Evolutionary conservation across 2,797 vertebrate species (phyloP).

Genomic region (Pelodytes ibericus): DNA sequence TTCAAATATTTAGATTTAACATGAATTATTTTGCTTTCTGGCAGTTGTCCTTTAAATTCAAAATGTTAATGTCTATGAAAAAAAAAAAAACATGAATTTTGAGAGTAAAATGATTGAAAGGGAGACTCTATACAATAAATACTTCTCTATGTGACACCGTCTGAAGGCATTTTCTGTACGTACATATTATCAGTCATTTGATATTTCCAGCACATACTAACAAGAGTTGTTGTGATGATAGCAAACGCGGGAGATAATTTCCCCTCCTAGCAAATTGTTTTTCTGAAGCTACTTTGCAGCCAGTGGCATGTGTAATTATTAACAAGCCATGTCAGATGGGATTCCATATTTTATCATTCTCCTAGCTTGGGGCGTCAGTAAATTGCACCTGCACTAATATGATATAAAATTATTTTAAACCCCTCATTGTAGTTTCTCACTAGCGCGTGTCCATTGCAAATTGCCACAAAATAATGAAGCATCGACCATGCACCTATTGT

Average conservation of each 20-base stretch:
- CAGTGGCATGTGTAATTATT: conserved; percentile 11
- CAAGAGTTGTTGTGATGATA: neutral
- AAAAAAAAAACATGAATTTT: no score
- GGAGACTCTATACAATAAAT: no score
- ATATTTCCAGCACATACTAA: neutral
- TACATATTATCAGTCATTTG: neutral
- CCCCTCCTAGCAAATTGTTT: neutral
- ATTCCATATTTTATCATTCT: neutral
- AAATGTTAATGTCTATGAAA: no score
- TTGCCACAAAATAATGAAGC: neutral
- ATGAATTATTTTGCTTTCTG: no score
- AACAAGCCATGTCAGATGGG: conserved; percentile 4
- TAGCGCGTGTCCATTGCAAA: neutral
- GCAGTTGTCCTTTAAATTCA: no score
- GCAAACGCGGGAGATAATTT: neutral
- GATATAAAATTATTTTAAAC: neutral
- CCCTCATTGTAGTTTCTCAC: neutral
- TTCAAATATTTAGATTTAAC: no score
- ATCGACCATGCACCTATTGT: no score
- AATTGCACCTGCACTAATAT: conserved; percentile 2
- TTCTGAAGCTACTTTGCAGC: neutral
- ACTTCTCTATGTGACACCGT: no score
- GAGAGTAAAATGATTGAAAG: no score
- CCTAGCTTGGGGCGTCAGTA: conserved; percentile 2
- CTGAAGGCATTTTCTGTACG: neutral